Evolutionary conservation across 2,888 invertebrate species (phyloP).

Genomic region (Gerris lacustris): DNA sequence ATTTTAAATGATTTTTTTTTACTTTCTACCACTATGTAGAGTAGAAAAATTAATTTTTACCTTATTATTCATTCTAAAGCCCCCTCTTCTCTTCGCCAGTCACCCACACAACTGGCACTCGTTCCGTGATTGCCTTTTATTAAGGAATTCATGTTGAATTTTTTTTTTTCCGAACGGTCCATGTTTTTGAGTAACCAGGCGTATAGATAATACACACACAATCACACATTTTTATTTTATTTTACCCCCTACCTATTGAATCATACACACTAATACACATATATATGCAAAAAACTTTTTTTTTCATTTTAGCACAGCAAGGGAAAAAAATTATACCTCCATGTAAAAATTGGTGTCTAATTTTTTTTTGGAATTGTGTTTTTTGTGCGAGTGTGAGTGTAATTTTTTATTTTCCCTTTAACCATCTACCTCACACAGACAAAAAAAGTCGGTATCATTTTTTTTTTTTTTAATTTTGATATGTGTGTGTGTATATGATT

Average conservation of each 20-base stretch:
- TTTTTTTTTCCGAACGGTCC: background rate
- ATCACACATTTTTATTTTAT: too few species aligned
- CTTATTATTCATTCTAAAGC: background rate
- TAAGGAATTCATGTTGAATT: background rate
- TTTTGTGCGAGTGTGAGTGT: background rate
- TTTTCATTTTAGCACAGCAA: background rate
- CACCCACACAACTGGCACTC: background rate
- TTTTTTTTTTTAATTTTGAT: background rate
- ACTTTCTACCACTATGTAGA: background rate
- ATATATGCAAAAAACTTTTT: background rate
- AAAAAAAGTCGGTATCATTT: background rate
- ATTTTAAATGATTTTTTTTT: constrained; percentile 1
- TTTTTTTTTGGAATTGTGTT: background rate
- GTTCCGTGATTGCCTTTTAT: background rate
- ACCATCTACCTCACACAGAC: too few species aligned
- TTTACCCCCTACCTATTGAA: background rate
- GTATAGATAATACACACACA: too few species aligned
- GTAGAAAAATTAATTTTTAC: constrained; percentile 1
- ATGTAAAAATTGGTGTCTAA: background rate
- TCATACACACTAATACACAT: background rate
- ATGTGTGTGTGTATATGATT: background rate
- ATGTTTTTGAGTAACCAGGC: background rate
- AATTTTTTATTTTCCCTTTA: too few species aligned
- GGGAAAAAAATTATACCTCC: background rate
- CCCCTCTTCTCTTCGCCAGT: background rate